Conservation (phyloP, 2,113 vertebrate species). For the Nicator chloris region DNA sequence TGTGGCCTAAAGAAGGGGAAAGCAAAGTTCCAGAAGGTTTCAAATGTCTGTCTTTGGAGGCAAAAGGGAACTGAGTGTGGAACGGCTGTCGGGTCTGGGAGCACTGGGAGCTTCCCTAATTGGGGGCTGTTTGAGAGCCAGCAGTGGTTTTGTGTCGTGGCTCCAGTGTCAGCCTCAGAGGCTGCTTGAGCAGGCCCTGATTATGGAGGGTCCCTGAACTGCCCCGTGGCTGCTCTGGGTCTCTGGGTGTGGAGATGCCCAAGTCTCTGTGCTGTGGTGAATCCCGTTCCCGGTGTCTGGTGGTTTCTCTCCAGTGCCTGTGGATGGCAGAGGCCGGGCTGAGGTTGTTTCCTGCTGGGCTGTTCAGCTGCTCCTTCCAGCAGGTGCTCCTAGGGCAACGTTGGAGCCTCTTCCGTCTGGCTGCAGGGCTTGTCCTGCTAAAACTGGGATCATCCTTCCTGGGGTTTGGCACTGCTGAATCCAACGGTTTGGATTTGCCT, state of each 20-base stretch:
- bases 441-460: conserved; percentile 52
- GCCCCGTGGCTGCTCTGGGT: conserved; percentile 1
- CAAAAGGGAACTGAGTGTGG: background rate
- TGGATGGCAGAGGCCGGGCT: conserved; percentile 56
- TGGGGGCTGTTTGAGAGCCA: conserved; percentile 6
- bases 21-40: conserved; percentile 1
- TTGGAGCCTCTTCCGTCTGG: conserved; percentile 65
- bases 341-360: conserved; percentile 68
- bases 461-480: conserved; percentile 69
- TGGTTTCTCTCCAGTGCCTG: conserved; percentile 67
- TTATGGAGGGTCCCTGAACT: background rate
- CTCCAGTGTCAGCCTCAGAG: background rate
- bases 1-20: conserved; percentile 16
- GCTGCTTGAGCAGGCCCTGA: background rate
- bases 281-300: conserved; percentile 50
- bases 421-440: conserved; percentile 63
- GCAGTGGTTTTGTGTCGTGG: background rate
- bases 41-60: conserved; percentile 17
- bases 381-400: conserved; percentile 60
- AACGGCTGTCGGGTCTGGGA: background rate
- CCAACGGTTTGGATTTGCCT: conserved; percentile 20
- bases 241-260: conserved; percentile 17
- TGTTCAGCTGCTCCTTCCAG: conserved; percentile 68
- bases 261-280: background rate
- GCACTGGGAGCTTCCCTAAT: conserved; percentile 24